Conservation (phyloP, 2,888 invertebrate genomes). For the Pammene aurita region DNA sequence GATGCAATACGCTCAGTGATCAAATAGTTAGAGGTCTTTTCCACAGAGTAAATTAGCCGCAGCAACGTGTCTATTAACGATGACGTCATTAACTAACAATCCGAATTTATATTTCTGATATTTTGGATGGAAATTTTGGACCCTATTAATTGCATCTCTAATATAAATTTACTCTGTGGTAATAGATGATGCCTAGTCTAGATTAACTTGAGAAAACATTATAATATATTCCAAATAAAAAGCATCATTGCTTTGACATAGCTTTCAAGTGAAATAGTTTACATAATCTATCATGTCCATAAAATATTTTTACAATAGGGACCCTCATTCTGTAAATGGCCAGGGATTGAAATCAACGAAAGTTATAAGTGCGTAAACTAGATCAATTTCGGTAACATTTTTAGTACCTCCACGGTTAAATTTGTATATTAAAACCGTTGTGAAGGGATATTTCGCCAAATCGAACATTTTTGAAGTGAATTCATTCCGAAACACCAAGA, state of each 20-base stretch:
- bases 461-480: constrained; percentile 57
- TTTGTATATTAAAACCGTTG: constrained; percentile 9
- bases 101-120: constrained; percentile 71
- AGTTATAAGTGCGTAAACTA: constrained; percentile 40
- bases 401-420: neutral
- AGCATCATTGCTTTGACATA: constrained; percentile 48
- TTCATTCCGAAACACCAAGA: constrained; percentile 67
- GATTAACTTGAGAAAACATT: constrained; percentile 34
- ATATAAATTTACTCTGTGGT: constrained; percentile 71
- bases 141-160: constrained; percentile 74
- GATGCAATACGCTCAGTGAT: constrained; percentile 61
- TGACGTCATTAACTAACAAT: constrained; percentile 56
- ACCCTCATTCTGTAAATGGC: constrained; percentile 63
- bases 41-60: constrained; percentile 72
- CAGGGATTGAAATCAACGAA: constrained; percentile 51
- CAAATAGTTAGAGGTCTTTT: constrained; percentile 41
- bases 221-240: constrained; percentile 32
- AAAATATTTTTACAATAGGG: constrained; percentile 65
- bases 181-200: constrained; percentile 61
- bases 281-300: constrained; percentile 65
- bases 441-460: constrained; percentile 49
- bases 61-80: constrained; percentile 52
- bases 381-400: constrained; percentile 17
- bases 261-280: constrained; percentile 39
- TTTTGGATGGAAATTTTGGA: constrained; percentile 80